Percentiles rank a stretch among this genome's conserved stretches.
phyloP scores from a whole-genome alignment of 2,797 vertebrate species.

The Sparus aurata region DNA sequence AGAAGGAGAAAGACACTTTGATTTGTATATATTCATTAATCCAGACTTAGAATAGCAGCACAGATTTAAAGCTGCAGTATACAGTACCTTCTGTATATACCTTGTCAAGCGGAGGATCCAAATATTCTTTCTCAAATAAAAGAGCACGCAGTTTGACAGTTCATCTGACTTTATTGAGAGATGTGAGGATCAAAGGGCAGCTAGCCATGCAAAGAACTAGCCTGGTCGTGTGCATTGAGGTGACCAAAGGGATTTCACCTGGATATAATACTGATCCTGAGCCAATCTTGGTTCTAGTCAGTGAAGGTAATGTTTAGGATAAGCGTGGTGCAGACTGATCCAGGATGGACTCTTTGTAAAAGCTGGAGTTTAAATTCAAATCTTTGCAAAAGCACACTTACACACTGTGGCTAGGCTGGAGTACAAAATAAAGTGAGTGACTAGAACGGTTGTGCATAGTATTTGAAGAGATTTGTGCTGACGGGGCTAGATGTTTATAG shows the following conservation, averaged over 20 bases:
- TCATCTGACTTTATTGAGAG: slow-evolving; percentile 77
- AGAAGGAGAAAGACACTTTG: not conserved
- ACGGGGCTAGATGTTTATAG: slow-evolving; percentile 62
- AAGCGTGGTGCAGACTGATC: slow-evolving; percentile 41
- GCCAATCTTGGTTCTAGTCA: slow-evolving; percentile 75
- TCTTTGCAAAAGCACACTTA: slow-evolving; percentile 49
- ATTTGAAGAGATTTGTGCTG: slow-evolving; percentile 74
- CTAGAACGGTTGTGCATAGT: slow-evolving; percentile 82
- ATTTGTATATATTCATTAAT: not conserved
- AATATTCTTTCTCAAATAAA: slow-evolving; percentile 24
- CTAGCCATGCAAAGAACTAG: slow-evolving; percentile 78
- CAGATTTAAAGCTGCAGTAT: not conserved
- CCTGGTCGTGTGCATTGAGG: slow-evolving; percentile 59
- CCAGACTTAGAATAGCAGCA: not conserved
- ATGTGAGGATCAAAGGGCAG: slow-evolving; percentile 67
- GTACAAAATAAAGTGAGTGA: slow-evolving; percentile 68
- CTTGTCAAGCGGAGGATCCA: not conserved
- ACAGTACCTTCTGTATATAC: not conserved
- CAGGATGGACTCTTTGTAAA: slow-evolving; percentile 37
- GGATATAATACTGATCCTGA: slow-evolving; percentile 75
- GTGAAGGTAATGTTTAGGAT: slow-evolving; percentile 56
- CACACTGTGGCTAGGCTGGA: slow-evolving; percentile 44
- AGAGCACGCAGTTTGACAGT: slow-evolving; percentile 42
- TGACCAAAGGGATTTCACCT: slow-evolving; percentile 54
- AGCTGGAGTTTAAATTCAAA: slow-evolving; percentile 52